Base-by-base conservation (phyloP, 2,888 invertebrate species). In the Sinelater perroti region DNA sequence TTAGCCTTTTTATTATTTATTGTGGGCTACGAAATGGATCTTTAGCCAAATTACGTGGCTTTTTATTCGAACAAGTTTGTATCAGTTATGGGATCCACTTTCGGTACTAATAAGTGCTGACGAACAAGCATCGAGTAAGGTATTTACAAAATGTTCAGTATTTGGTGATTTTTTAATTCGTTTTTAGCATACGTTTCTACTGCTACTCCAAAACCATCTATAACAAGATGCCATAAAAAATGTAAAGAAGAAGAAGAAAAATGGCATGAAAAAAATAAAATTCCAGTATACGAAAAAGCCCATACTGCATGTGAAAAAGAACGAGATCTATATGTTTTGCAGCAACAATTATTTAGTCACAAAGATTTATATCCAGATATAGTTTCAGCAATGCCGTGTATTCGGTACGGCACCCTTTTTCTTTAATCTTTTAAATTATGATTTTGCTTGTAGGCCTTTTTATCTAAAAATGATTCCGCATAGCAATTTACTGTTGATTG, bases 401-500 rank as follows among this genome's bases (percentile, higher is more conserved):
- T 20, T 6, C 20, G 38, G 38, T 38, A 18, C 4, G 24, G 4
- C 8, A 24, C 8, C 8, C 24, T 6, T 24, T 24, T 24, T 4
- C 8, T 24, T 24, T 6, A n/a, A n/a, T n/a, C 7, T 33, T 13
- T 3, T 1, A 2, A 33, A 14, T 5, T 21, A 14, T 11, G 11
- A 7, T 13, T 3, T 33, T 26, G n/a, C 21, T 57, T 76, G 60
- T 63, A 81, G 85, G 50, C 84, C 85, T 2, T 91, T 88, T 74
- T 87, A 86, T 76, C 85, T 90, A 1, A 85, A 89, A 63, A 83
- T 86, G 70, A 86, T 94, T 26, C 85, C 87, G 0, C 84, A 88
- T 69, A 91, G 91, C 14, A 94, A 94, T 79, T 79, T 94, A 55
- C 72, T 93, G 21, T 77, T 94, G 61, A 83, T 93, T 38, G 89